Evolutionary conservation across 1,140 invertebrate species (phyloP).

Genomic region (Papilio aristodemus): DNA sequence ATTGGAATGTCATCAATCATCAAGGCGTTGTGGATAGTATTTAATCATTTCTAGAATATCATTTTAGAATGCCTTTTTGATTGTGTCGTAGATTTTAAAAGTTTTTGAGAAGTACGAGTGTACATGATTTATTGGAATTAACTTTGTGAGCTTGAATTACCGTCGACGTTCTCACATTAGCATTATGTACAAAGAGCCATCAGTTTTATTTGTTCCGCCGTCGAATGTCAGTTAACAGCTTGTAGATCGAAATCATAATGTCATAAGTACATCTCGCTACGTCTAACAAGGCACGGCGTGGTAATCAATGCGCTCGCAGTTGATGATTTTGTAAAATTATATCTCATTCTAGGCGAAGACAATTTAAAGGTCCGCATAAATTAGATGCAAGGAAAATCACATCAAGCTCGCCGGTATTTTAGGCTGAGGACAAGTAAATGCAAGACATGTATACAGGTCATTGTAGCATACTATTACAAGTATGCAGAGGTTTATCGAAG

Average conservation of each 20-base stretch:
- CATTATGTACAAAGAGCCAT: constrained; percentile 10
- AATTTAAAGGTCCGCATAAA: constrained; percentile 28
- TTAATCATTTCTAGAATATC: no score
- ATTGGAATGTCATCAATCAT: no score
- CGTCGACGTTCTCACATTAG: background rate
- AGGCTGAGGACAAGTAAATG: constrained; percentile 13
- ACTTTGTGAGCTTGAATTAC: background rate
- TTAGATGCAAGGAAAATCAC: constrained; percentile 4
- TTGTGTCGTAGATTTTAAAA: background rate
- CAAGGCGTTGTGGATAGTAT: no score
- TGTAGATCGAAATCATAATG: constrained; percentile 21
- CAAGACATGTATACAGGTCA: background rate
- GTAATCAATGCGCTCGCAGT: constrained; percentile 24
- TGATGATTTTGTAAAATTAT: constrained; percentile 27
- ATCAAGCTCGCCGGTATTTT: background rate
- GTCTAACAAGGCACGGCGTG: constrained; percentile 16
- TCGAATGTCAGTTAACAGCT: constrained; percentile 7
- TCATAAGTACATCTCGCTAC: constrained; percentile 3
- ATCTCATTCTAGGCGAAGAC: constrained; percentile 23
- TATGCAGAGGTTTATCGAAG: background rate
- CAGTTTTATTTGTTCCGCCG: constrained; percentile 23
- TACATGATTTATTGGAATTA: background rate
- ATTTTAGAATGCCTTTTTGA: background rate
- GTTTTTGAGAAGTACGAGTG: background rate
- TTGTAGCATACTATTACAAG: background rate